These are phyloP conservation scores for Berghia stephanieae DNA, from an alignment of 1,140 invertebrate species.

Conservation along the genomic window DNA sequence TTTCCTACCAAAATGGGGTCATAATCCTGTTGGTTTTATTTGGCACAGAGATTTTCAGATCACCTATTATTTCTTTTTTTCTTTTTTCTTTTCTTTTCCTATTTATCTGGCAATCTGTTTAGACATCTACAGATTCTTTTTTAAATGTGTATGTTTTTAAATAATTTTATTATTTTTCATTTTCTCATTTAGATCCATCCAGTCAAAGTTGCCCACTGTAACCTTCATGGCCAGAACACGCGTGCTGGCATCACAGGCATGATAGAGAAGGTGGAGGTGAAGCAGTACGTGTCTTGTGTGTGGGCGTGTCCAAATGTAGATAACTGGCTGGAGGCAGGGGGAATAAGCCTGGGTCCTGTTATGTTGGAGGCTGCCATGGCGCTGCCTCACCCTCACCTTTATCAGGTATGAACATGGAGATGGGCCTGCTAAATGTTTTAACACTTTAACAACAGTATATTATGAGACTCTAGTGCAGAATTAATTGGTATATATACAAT, in stretches of 20 bases:
- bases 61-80: too few relatives aligned
- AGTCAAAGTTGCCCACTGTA: constrained; percentile 88
- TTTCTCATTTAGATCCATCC: constrained; percentile 76
- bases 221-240: constrained; percentile 90
- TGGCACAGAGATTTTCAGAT: too few relatives aligned
- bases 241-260: constrained; percentile 89
- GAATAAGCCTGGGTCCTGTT: constrained; percentile 87
- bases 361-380: constrained; percentile 89
- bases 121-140: too few relatives aligned
- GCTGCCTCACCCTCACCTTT: constrained; percentile 60
- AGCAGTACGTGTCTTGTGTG: constrained; percentile 71
- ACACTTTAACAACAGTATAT: too few relatives aligned
- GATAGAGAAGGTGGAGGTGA: constrained; percentile 79
- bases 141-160: too few relatives aligned
- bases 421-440: too few relatives aligned
- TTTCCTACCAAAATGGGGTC: too few relatives aligned
- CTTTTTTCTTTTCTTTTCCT: too few relatives aligned
- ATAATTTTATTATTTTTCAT: not conserved
- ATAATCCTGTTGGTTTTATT: too few relatives aligned
- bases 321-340: constrained; percentile 91
- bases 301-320: constrained; percentile 45
- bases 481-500: too few relatives aligned
- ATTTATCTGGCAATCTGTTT: too few relatives aligned
- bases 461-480: too few relatives aligned
- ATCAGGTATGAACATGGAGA: constrained; percentile 31